A percentile compares a stretch with the other conserved stretches of the same genome.
These are phyloP conservation scores for Myzus persicae DNA, from an alignment of 1,140 invertebrate genomes.

Conservation along the genomic window DNA sequence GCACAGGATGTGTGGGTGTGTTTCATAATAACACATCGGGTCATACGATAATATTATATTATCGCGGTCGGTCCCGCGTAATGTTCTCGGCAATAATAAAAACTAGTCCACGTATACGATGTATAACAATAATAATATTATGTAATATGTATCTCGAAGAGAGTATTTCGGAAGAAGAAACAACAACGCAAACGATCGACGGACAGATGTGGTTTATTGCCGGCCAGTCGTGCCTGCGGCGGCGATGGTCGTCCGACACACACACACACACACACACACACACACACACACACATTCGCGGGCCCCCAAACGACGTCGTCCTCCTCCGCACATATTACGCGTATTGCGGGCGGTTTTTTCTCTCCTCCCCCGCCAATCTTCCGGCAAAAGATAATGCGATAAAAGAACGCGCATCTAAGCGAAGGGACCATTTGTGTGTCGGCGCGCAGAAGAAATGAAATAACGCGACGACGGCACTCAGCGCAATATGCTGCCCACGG, in stretches of 20 bases:
- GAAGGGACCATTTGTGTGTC: neutral
- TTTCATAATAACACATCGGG: neutral
- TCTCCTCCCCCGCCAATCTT: neutral
- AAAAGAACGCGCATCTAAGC: neutral
- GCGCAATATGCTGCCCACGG: neutral
- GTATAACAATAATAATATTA: neutral
- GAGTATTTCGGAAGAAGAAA: neutral
- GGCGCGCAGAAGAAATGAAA: conserved; percentile 6
- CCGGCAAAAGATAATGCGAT: neutral
- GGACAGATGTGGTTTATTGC: conserved; percentile 29
- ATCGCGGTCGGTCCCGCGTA: neutral
- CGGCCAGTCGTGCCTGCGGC: neutral
- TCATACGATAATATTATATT: neutral
- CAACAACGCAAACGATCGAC: neutral
- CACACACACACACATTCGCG: neutral
- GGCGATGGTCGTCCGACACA: neutral
- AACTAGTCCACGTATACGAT: neutral
- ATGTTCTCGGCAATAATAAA: conserved; percentile 5
- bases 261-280: neutral
- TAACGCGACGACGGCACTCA: neutral
- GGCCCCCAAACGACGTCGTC: neutral
- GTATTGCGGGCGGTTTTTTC: neutral
- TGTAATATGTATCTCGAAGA: neutral
- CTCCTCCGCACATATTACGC: neutral
- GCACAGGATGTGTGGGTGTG: neutral